Base-by-base conservation (phyloP, 2,113 vertebrate genomes). In the Pangasianodon gigas region DNA sequence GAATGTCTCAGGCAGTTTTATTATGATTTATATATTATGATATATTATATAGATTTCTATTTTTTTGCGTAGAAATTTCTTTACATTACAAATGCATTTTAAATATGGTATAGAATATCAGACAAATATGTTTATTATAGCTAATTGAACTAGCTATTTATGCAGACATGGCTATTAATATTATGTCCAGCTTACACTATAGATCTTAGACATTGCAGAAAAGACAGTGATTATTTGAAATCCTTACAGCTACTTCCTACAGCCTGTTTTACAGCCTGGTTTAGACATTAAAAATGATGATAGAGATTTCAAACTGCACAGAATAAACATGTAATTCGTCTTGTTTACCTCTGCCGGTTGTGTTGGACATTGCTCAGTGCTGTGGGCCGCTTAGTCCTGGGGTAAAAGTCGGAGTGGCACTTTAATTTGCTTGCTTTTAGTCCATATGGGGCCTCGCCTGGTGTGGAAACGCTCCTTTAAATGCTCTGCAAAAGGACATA, bases 331-430 rank as follows among this genome's bases (percentile, higher is more conserved):
- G 83, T 84, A 84, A 84, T 86, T 86, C 54, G 65, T 75, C 88
- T 92, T 90, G 94, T 94, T 96, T 96, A 96, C 96, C 96, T 96
- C 96, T 96, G 93, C 94, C 95, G 87, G 90, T 93, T 93, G 91
- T 91, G 93, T 81, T 93, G 95, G 95, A 96, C 96, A 96, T 96
- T 89, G 95, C 95, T 95, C 95, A 94, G 95, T 94, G 94, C 90
- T 89, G 93, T 89, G 91, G 92, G 56, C 93, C 93, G 86, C 69
- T 88, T 94, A 93, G 93, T 94, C 92, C 94, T 92, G 93, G 56
- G 94, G 90, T 91, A 93, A 94, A 94, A 90, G 93, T 91, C 93
- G 91, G 24, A 89, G 87, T 89, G 94, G 92, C 93, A 87, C 89
- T 95, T 86, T 93, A 94, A 92, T 93, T 89, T 91, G 92, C 90